Evolutionary conservation across 2,797 vertebrate genomes (phyloP).

Genomic region (Trachops cirrhosus): DNA sequence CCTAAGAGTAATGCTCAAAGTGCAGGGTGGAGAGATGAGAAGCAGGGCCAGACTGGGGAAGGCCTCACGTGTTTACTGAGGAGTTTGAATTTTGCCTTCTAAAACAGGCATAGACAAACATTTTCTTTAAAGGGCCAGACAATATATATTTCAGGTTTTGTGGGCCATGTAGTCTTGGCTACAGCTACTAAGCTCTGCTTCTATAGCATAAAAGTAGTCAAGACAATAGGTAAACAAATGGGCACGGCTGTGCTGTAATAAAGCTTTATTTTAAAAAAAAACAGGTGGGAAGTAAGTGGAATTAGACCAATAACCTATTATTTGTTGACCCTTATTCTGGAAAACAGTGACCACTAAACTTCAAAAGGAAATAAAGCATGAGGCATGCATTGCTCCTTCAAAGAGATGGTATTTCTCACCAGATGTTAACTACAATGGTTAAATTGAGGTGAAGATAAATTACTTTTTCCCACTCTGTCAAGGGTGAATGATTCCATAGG

Average conservation of each 20-base stretch:
- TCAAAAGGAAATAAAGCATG: background rate
- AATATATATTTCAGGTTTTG: background rate
- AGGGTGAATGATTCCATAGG: background rate
- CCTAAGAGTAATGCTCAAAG: background rate
- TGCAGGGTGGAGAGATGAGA: background rate
- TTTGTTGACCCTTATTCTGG: background rate
- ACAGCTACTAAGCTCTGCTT: background rate
- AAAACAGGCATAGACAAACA: background rate
- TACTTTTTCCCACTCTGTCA: background rate
- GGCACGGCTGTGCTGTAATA: background rate
- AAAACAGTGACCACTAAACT: background rate
- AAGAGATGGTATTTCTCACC: background rate
- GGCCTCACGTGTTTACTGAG: background rate
- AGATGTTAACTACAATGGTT: background rate
- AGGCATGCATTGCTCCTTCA: background rate
- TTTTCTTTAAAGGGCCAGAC: background rate
- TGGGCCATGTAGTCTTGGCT: background rate
- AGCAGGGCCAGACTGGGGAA: background rate
- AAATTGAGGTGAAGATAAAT: background rate
- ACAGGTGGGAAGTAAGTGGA: background rate
- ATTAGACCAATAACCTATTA: background rate
- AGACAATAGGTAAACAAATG: background rate
- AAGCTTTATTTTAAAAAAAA: constrained; percentile 10
- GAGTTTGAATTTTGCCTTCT: background rate
- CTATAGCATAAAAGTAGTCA: background rate